Evolutionary conservation across 2,888 invertebrate species (phyloP), one percentile per base, ranked within the genome.

Genomic region (Taenaris catops): DNA sequence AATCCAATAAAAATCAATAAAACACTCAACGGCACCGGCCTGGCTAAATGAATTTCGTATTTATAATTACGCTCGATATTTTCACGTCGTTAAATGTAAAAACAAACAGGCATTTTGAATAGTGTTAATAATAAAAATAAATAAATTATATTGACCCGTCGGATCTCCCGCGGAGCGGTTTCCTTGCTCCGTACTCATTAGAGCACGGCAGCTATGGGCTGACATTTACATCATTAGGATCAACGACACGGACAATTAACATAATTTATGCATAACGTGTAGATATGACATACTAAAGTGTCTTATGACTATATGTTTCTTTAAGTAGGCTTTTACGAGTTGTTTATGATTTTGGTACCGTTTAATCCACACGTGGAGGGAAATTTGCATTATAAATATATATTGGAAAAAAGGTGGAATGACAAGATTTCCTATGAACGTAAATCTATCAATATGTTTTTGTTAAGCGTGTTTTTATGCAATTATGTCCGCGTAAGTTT

Each of bases 61-160:
- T 75, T 76, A 76, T 79, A 81, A 83, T 83, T 74, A 74, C 65
- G 70, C 70, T 72, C 75, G 67, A 78, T 79, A 74, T 80, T 83
- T 81, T 80, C 75, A 76, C 76, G 63, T 81, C 76, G 73, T 84
- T 79, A 80, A 75, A 63, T 58, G 68, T 70, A 81, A 81, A 81
- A 71, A 75, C 68, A 72, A 80, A 79, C 84, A 84, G 81, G 76
- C 80, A 79, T 75, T 65, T 67, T 78, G 69, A 71, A 63, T 44
- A 65, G 64, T 68, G 75, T 75, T 78, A 76, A 80, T 79, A 79
- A 79, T 80, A 80, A 80, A 79, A 78, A 79, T 80, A 79, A 81
- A 70, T 75, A 78, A 76, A 76, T 66, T 8, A 34, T 26, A 18
- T 20, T 60, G 67, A 58, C 63, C 58, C 55, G 49, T 62, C 35